Evolutionary conservation across 2,888 invertebrate genomes (phyloP).

Genomic region (Trachelus troglodyta): DNA sequence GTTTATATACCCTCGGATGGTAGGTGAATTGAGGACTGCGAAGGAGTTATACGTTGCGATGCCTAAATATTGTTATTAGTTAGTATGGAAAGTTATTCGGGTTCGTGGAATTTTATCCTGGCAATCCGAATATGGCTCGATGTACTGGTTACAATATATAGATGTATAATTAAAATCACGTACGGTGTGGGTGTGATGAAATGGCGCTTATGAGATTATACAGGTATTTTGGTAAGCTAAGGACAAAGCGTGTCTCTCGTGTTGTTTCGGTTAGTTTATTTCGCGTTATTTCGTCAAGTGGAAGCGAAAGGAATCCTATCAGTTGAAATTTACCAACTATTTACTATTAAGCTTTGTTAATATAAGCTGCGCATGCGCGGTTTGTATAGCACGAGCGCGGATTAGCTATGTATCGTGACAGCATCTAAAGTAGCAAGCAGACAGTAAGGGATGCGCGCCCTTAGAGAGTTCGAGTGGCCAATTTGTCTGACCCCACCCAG

Average conservation of each 20-base stretch:
- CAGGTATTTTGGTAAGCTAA: background rate
- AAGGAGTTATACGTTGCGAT: too few relatives aligned
- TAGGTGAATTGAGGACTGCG: too few relatives aligned
- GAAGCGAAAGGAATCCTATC: background rate
- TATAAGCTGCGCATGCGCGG: background rate
- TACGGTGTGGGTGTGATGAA: background rate
- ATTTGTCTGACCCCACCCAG: constrained; percentile 34
- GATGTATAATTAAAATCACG: background rate
- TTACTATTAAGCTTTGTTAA: background rate
- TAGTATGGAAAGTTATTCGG: too few relatives aligned
- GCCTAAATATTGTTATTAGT: too few relatives aligned
- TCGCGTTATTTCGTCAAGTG: background rate
- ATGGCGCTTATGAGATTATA: background rate
- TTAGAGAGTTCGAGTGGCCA: constrained; percentile 32
- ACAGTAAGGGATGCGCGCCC: constrained; percentile 34
- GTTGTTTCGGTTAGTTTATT: background rate
- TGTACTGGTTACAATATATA: too few relatives aligned
- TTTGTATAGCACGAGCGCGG: background rate
- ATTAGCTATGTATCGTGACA: constrained; percentile 3
- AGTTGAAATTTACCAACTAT: background rate
- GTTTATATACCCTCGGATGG: too few relatives aligned
- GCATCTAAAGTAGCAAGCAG: constrained; percentile 13
- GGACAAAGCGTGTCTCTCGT: background rate
- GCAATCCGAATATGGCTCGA: too few relatives aligned
- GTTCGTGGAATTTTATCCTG: too few relatives aligned